These are phyloP conservation scores for Eustalomyia histrio DNA, from an alignment of 2,888 invertebrate species.

Conservation along the genomic window DNA sequence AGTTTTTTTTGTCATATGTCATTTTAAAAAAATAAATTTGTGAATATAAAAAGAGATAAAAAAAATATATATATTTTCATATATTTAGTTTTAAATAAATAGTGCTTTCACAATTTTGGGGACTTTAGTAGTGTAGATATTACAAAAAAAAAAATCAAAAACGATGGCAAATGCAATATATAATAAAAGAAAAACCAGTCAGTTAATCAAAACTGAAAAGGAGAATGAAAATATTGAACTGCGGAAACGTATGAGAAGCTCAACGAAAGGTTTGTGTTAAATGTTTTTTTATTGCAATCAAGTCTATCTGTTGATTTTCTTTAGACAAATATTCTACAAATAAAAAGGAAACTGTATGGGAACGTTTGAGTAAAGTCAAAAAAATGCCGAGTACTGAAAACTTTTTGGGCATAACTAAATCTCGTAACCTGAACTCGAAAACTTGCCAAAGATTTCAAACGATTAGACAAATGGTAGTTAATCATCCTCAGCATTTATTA, in stretches of 20 bases:
- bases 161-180: slow-evolving; percentile 59
- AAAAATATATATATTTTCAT: background rate
- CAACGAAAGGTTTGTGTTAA: slow-evolving; percentile 44
- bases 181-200: slow-evolving; percentile 49
- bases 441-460: slow-evolving; percentile 41
- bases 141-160: background rate
- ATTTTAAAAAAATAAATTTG: background rate
- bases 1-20: background rate
- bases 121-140: no score
- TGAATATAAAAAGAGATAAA: slow-evolving; percentile 32
- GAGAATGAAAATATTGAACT: slow-evolving; percentile 67
- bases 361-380: slow-evolving; percentile 65
- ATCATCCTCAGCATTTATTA: slow-evolving; percentile 27
- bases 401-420: background rate
- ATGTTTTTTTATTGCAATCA: background rate
- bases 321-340: slow-evolving; percentile 26
- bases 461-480: background rate
- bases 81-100: no score
- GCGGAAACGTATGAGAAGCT: slow-evolving; percentile 51
- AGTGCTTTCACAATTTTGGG: no score
- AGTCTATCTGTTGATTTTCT: background rate
- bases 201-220: slow-evolving; percentile 65
- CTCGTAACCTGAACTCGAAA: slow-evolving; percentile 34
- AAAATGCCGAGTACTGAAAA: slow-evolving; percentile 56
- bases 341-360: slow-evolving; percentile 61